A percentile compares a stretch with the other conserved stretches of the same genome.
Conservation (phyloP, 1,140 invertebrate species). For the Drosophila ohnishii region DNA sequence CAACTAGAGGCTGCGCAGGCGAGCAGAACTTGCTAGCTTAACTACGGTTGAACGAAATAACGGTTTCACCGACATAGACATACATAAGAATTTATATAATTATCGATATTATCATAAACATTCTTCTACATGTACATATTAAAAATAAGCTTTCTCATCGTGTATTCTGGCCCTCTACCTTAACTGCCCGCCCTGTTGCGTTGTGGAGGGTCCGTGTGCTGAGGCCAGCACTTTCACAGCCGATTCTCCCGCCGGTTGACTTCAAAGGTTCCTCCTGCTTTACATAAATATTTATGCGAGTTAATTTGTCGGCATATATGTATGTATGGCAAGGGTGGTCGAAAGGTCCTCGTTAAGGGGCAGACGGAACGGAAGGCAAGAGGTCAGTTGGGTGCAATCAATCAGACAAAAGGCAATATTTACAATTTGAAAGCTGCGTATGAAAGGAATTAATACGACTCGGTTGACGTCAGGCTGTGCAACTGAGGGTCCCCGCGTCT, state of each 20-base stretch:
- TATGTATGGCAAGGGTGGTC: slow-evolving; percentile 39
- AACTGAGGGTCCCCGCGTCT: slow-evolving; percentile 12
- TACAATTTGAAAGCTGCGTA: slow-evolving; percentile 63
- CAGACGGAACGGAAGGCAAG: too few relatives aligned
- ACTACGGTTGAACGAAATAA: too few relatives aligned
- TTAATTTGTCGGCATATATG: slow-evolving; percentile 72
- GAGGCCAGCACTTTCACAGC: slow-evolving; percentile 24
- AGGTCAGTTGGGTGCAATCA: slow-evolving; percentile 52
- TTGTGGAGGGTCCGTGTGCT: slow-evolving; percentile 1
- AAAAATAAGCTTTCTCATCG: slow-evolving; percentile 4
- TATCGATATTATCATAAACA: background rate
- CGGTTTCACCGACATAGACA: too few relatives aligned
- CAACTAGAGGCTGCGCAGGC: too few relatives aligned
- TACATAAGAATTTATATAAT: too few relatives aligned
- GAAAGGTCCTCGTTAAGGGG: background rate
- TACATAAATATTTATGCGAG: slow-evolving; percentile 77
- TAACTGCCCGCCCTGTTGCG: slow-evolving; percentile 7
- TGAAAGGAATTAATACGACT: slow-evolving; percentile 58
- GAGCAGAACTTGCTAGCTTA: too few relatives aligned
- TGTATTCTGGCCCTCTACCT: background rate
- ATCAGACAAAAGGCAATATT: slow-evolving; percentile 77
- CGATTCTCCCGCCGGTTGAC: slow-evolving; percentile 28
- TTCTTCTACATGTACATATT: slow-evolving; percentile 3
- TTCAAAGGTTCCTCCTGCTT: slow-evolving; percentile 54
- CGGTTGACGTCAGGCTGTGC: slow-evolving; percentile 38